Evolutionary conservation across 92 coral and sea anemone species (phyloP), one percentile per base, ranked within the genome.

Genomic region (Zoanthus solanderi): DNA sequence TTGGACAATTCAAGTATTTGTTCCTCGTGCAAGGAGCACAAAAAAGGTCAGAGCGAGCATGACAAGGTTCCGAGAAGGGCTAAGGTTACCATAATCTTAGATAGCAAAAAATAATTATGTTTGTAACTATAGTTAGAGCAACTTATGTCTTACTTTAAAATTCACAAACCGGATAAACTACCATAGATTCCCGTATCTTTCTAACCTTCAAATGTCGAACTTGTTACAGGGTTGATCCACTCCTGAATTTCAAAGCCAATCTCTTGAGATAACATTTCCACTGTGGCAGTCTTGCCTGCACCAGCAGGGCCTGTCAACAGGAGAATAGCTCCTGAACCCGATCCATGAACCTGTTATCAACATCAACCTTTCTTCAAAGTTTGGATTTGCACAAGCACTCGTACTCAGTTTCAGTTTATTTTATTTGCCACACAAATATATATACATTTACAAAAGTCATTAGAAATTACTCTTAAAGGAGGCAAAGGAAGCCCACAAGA

Each of bases 231-330:
- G 89, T 95, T 97, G 57, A 94, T 87, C 99, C 99, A 97, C 83
- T 97, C 99, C 72, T 97, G 99, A 57, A 97, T 85, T 87, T 94
- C 95, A 68, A 95, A 92, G 16, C 93, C 94, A 74, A 92, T 88
- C 89, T 97, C 99, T 80, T 65, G 90, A 12, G 98, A 94, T 69
- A 97, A 75, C 29, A 93, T 95, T 71, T 89, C 91, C 16, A 97
- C 52, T 42, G 99, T 95, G 48, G 99, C 97, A 45, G 99, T 94
- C 83, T 97, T 97, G 2, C 99, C 99, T 68, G 91, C 92, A 4
- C 99, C 99, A 66, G 98, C 95, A 14, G 99, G 96, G 28, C 99
- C 99, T 75, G 99, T 97, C 30, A 97, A 83, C 3, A 97, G 92
- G 56, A 97, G 90, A 45, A 94, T 82, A 11, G 89, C 90, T 83